Base-by-base conservation (phyloP, 2,888 invertebrate genomes). In the Penaeus monodon region DNA sequence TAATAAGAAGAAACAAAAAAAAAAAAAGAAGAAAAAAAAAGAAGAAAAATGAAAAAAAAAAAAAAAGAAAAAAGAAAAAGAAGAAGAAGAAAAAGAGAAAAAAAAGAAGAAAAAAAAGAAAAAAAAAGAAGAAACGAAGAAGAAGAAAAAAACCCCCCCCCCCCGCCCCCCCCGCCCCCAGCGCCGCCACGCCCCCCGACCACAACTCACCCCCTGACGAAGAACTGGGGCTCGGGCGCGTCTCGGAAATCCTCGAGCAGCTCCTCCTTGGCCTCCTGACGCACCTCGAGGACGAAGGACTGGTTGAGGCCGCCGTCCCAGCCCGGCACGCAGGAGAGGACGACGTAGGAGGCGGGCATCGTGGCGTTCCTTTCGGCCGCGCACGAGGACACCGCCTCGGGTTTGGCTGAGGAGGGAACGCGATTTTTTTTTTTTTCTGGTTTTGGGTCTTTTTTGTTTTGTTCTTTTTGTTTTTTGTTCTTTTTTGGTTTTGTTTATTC, bases 291-390 rank as follows among this genome's bases (percentile, higher is more conserved):
- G 44, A 57, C 22, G 27, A 77, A 77, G 22, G 77, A 77, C 14
- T 77, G 77, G 77, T 77, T 77, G 22, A 77, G 77, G 7, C 77
- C 77, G 22, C 77, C 77, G 0, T 57, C 77, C 77, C 77, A 77
- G 49, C 77, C 77, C 17, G 33, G 49, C 10, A 44, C 27, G n/a
- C 77, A 77, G n/a, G 44, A 29, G 6, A 77, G 49, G 7, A 77
- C 24, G n/a, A 77, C 77, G 77, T 77, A 38, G 77, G 33, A 38
- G 27, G 44, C 17, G 1, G 77, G 77, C 77, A 77, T 77, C 49
- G 49, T 57, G 0, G 57, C 24, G 49, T 77, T 77, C 17, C 77
- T 14, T 2, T 77, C 77, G 38, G 77, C 77, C 1, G 57, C 24
- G 77, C 77, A 77, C 7, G 44, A 44, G 38, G 77, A 33, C 22